Evolutionary conservation across 1,140 invertebrate species (phyloP).

Genomic region (Cheumatopsyche charites): DNA sequence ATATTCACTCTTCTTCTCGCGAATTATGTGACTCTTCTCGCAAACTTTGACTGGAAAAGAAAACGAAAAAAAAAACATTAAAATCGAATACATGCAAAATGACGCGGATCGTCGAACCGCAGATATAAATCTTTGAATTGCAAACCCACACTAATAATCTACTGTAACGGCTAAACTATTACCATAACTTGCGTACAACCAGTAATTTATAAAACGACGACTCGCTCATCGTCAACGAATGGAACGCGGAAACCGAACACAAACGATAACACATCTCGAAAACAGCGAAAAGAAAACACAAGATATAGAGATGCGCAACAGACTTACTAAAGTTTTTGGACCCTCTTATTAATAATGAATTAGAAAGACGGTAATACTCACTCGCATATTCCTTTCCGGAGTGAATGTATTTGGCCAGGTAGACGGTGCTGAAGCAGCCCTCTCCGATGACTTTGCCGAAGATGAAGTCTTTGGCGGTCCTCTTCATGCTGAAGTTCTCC

Average conservation of each 20-base stretch:
- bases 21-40: constrained; percentile 89
- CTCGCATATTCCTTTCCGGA: constrained; percentile 91
- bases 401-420: constrained; percentile 90
- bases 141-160: background rate
- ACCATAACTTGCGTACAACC: constrained; percentile 7
- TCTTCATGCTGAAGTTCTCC: constrained; percentile 65
- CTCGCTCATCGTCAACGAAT: constrained; percentile 11
- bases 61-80: constrained; percentile 48
- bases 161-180: background rate
- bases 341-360: background rate
- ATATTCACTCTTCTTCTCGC: constrained; percentile 92
- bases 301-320: too few species aligned
- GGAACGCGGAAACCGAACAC: constrained; percentile 13
- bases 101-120: background rate
- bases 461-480: constrained; percentile 86
- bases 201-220: constrained; percentile 28
- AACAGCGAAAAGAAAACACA: too few species aligned
- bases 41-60: constrained; percentile 90
- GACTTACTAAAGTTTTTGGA: too few species aligned
- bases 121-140: background rate
- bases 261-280: too few species aligned
- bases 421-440: constrained; percentile 96
- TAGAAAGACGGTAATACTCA: constrained; percentile 64
- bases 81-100: background rate
- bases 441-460: constrained; percentile 96